A percentile compares a stretch with the other conserved stretches of the same genome.
Conservation (phyloP, 2,888 invertebrate genomes). For the Apodemia zela region DNA sequence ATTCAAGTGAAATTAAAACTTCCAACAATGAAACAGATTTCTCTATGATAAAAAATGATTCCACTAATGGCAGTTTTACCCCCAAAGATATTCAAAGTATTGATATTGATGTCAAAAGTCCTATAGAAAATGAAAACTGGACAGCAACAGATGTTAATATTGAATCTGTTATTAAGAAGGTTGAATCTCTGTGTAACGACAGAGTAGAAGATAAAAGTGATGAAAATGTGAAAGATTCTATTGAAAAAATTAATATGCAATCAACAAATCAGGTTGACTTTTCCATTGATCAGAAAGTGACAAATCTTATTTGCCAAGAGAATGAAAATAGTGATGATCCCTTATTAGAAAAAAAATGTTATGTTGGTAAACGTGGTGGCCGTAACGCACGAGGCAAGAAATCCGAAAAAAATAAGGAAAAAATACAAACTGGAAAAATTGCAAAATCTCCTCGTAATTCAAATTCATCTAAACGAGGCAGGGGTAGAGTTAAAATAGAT, state of each 20-base stretch:
- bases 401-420: slow-evolving; percentile 55
- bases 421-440: slow-evolving; percentile 71
- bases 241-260: slow-evolving; percentile 17
- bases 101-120: slow-evolving; percentile 60
- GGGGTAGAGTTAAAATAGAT: slow-evolving; percentile 75
- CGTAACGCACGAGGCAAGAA: slow-evolving; percentile 65
- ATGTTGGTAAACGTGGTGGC: slow-evolving; percentile 59
- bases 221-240: slow-evolving; percentile 16
- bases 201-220: slow-evolving; percentile 34
- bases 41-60: slow-evolving; percentile 20
- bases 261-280: slow-evolving; percentile 16
- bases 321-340: slow-evolving; percentile 38
- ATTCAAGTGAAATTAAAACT: slow-evolving; percentile 2
- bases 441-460: slow-evolving; percentile 60
- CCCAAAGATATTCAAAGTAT: slow-evolving; percentile 30
- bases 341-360: slow-evolving; percentile 38
- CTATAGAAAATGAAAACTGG: slow-evolving; percentile 89
- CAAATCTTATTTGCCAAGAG: slow-evolving; percentile 33
- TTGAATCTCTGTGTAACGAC: slow-evolving; percentile 83
- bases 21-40: background rate
- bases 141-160: slow-evolving; percentile 89
- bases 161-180: slow-evolving; percentile 90
- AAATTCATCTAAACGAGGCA: slow-evolving; percentile 62
- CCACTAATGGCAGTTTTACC: slow-evolving; percentile 22
- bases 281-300: slow-evolving; percentile 16